Base-by-base conservation (phyloP, 2,113 vertebrate species). In the Hemiprocne comata region DNA sequence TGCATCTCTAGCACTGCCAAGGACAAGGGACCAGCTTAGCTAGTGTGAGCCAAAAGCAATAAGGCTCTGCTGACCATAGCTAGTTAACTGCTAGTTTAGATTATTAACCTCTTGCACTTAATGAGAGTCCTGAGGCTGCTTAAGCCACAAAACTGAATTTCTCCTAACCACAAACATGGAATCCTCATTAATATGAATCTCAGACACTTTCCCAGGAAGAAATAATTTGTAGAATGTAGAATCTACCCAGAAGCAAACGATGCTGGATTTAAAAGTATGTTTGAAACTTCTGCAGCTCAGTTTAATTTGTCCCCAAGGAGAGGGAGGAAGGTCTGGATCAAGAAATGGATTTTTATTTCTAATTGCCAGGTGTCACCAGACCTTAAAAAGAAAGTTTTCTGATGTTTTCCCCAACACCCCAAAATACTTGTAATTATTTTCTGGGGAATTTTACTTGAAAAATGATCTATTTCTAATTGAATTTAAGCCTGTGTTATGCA, bases 81-180 rank as follows among this genome's bases (percentile, higher is more conserved):
- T 87, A 95, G 83, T 95, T 96, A 96, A 92, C 93, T 94, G 93
- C 93, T 96, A 96, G 92, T 96, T 97, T 94, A 74, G 92, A 81
- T 95, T 88, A 95, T 96, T 96, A 96, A 97, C 90, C 90, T 96
- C 85, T 93, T 81, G 66, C 74, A 77, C 86, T 93, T 97, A 96
- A 96, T 95, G 93, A 95, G 92, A 95, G 92, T 96, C 96, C 88
- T 90, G 93, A 96, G 94, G 96, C 94, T 69, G 85, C 90, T 75
- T 81, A 96, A 96, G 86, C 93, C 94, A 78, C 95, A 94, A 74
- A 92, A 73, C 86, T 80, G 29, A 83, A 94, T 95, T 97, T 96
- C 90, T 70, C 83, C 73, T 94, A 95, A 95, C 95, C 93, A 93
- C 94, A 95, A 93, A 86, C 92, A 94, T 76, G 80, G 94, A 95